Evolutionary conservation across 2,888 invertebrate genomes (phyloP).

Genomic region (Escarpia spicata): DNA sequence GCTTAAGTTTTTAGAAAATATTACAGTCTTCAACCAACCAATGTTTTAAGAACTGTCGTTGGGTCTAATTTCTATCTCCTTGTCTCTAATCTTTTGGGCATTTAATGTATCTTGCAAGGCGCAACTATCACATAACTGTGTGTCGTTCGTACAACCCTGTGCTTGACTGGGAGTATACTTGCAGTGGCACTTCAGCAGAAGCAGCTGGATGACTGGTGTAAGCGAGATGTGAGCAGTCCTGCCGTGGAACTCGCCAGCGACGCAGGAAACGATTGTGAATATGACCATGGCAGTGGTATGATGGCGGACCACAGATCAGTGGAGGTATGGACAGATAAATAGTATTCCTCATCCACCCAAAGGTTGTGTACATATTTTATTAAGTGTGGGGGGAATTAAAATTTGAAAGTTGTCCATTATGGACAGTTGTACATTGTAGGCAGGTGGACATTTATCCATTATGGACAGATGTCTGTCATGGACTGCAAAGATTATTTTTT

Average conservation of each 20-base stretch:
- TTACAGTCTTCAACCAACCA: neutral
- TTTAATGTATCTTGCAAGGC: neutral
- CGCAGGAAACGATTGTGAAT: constrained; percentile 61
- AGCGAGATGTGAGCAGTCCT: constrained; percentile 37
- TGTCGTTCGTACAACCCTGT: neutral
- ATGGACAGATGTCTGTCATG: too few relatives aligned
- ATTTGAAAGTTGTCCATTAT: too few relatives aligned
- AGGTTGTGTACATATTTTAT: neutral
- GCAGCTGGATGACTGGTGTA: constrained; percentile 59
- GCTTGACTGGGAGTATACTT: neutral
- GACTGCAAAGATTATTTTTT: too few relatives aligned
- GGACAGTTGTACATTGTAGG: too few relatives aligned
- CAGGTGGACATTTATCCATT: too few relatives aligned
- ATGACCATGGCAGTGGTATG: neutral
- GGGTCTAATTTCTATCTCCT: neutral
- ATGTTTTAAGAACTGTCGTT: neutral
- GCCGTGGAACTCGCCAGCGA: neutral
- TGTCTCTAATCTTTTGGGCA: neutral
- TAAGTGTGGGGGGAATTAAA: too few relatives aligned
- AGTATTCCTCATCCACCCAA: neutral
- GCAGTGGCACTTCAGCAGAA: constrained; percentile 53
- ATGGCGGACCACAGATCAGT: neutral
- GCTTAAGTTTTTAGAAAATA: neutral
- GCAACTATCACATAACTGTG: neutral
- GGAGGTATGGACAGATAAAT: neutral